phyloP scores from a whole-genome alignment of 2,113 vertebrate species.

The Pollimyrus isidori region DNA sequence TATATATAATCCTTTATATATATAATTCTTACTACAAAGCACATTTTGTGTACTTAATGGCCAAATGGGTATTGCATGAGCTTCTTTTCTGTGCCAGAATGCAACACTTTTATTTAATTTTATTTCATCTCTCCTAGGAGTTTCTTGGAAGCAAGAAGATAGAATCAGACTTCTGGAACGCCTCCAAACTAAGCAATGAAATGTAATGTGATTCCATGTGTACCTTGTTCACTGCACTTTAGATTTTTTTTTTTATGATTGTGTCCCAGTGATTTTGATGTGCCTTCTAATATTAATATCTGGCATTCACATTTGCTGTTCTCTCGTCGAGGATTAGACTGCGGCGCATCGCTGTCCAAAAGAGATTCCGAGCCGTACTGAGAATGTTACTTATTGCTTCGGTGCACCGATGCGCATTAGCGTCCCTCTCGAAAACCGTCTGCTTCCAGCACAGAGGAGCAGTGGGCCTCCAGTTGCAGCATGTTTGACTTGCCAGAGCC shows the following conservation, averaged over 20 bases:
- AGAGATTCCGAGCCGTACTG: neutral
- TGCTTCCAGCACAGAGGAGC: slow-evolving; percentile 9
- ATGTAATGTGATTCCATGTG: slow-evolving; percentile 24
- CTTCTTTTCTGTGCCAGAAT: neutral
- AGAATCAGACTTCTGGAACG: slow-evolving; percentile 53
- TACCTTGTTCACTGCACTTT: neutral
- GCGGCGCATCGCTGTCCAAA: neutral
- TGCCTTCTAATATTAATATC: neutral
- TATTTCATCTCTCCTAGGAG: slow-evolving; percentile 26
- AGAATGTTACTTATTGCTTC: neutral
- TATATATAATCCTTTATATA: neutral
- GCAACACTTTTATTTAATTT: neutral
- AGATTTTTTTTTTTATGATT: neutral
- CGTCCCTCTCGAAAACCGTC: neutral
- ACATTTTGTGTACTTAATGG: neutral
- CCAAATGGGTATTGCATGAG: neutral
- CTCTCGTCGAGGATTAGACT: neutral
- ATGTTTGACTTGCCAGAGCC: slow-evolving; percentile 44
- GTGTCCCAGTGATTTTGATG: neutral
- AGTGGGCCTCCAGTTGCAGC: slow-evolving; percentile 57
- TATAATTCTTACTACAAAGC: neutral
- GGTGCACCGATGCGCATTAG: neutral
- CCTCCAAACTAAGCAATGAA: slow-evolving; percentile 37
- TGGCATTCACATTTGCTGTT: neutral
- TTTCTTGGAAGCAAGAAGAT: slow-evolving; percentile 51